Evolutionary conservation across 1,140 invertebrate genomes (phyloP), one percentile per base, ranked within the genome.

Genomic region (Drosophila rhopaloa): DNA sequence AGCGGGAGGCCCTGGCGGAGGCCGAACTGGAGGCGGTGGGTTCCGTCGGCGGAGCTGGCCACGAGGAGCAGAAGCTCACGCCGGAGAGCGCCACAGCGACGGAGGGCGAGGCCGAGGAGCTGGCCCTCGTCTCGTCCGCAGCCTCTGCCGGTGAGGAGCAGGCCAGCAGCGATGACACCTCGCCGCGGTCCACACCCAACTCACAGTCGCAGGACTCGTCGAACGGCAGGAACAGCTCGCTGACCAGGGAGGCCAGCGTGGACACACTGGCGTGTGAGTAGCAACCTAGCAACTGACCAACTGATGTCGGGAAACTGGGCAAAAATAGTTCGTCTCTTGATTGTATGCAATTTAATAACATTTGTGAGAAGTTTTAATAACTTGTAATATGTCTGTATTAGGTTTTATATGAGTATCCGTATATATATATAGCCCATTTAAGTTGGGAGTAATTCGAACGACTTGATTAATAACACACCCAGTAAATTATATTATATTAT

Each of bases 181-280:
- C 83, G 27, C 81, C 68, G 68, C 89, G 40, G 70, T 81, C 67
- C 89, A 93, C 75, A 7, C 84, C 85, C 8, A 88, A 88, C 44
- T 88, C 79, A 7, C 84, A 88, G 47, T 81, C 81, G 7, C 76
- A 82, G 55, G 86, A 85, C 37, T 82, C 79, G 8, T 83, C 75
- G 10, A 93, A 93, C 46, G 91, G 93, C 38, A 79, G 91, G 32
- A 94, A 93, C 62, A 92, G 93, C 59, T 93, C 93, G 48, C 79
- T 95, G 55, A 94, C 94, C 0, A 93, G 95, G 6, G 95, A 96
- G 54, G 92, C 93, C 2, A 95, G 95, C 88, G 94, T 93, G 29
- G 95, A 95, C 71, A 93, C 94, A 0, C 91, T 95, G 32, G 93
- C 94, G 94, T 76, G 93, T 94, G 37, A 93, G 93, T 67, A 62